These are phyloP conservation scores for Umimayanthus kanabou DNA, from an alignment of 92 coral and sea anemone species.

Conservation along the genomic window DNA sequence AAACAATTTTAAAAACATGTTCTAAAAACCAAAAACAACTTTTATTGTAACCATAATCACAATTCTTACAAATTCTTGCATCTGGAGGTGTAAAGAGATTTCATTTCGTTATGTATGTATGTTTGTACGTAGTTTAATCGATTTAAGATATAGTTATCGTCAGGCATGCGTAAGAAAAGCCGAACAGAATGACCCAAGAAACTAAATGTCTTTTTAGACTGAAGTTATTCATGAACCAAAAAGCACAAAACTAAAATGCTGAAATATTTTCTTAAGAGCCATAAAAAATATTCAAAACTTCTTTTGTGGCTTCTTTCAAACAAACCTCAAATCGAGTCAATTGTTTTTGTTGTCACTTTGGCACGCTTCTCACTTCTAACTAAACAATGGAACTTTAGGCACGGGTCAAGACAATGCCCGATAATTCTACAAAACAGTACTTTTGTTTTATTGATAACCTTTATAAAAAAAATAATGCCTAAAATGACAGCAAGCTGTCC, in stretches of 20 bases:
- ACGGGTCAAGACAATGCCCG: background rate
- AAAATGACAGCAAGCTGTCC: background rate
- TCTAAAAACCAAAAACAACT: background rate
- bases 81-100: background rate
- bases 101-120: background rate
- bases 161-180: too few species aligned
- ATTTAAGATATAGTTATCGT: too few species aligned
- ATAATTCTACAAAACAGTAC: background rate
- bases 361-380: conserved; percentile 26
- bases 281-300: background rate
- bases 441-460: background rate
- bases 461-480: background rate
- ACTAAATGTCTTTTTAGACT: too few species aligned
- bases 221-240: background rate
- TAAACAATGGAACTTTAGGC: background rate
- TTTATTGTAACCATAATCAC: too few species aligned
- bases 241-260: background rate
- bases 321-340: background rate
- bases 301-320: background rate
- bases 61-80: background rate
- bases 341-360: conserved; percentile 12
- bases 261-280: background rate
- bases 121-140: too few species aligned
- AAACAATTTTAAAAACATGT: background rate
- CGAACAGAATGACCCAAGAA: too few species aligned